Base-by-base conservation (phyloP, 2,113 vertebrate species). In the Siphamia tubifer region DNA sequence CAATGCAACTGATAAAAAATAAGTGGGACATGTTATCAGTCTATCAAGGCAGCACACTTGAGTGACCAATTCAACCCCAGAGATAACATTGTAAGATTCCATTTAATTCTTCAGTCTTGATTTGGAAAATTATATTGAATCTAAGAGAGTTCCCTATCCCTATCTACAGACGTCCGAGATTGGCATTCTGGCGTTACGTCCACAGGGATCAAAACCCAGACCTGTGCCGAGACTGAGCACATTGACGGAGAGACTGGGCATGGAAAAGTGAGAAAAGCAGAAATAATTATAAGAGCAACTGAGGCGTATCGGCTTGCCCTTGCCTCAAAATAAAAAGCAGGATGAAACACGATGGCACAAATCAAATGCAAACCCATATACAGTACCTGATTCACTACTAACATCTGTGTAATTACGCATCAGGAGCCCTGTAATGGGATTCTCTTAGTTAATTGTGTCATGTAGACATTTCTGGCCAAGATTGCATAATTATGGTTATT, bases 221-320 rank as follows among this genome's bases (percentile, higher is more conserved):
- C 60, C 68, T 24, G 42, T 43, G 64, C 68, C 45, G 51, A 77
- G 65, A 65, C 69, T 40, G 77, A 53, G 69, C 78, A 72, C 57
- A 66, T 43, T n/a, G 67, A 80, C 79, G 62, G 71, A 81, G 73
- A 76, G 64, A 66, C 68, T 65, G 77, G 84, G 80, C 77, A 74
- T 70, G 62, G 79, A 79, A 81, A 86, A 82, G 55, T 53, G 74
- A 87, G 84, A 80, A 72, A 56, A 83, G 83, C 83, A 81, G 83
- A 90, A 87, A 90, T 91, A 90, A 91, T 92, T 90, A 91, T 73
- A 53, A 74, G 81, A 86, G 61, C 71, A 74, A 88, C 57, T 84
- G 82, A 89, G 77, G 89, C 83, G 74, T 86, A 64, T 77, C 82
- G 25, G 70, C 79, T 87, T 71, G 80, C 80, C 82, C 80, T 81